Evolutionary conservation across 2,113 vertebrate genomes (phyloP).

Genomic region (Engystomops pustulosus): DNA sequence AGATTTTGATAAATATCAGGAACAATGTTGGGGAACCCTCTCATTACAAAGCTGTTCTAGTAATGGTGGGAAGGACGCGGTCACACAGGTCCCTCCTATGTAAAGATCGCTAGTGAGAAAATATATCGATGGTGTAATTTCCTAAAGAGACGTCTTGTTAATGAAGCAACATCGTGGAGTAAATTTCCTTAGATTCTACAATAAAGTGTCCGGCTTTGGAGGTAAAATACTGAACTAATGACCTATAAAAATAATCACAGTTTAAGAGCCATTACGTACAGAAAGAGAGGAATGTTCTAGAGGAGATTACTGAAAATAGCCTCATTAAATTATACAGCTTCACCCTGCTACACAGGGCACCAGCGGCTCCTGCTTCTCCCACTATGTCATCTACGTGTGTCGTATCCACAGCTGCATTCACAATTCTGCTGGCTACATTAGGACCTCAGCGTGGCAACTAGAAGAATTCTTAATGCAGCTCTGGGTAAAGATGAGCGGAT

Average conservation of each 20-base stretch:
- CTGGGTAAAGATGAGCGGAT: no score
- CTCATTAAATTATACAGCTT: slow-evolving; percentile 37
- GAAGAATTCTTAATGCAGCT: slow-evolving; percentile 4
- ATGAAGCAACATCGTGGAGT: neutral
- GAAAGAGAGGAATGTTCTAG: neutral
- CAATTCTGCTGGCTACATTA: neutral
- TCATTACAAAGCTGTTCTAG: neutral
- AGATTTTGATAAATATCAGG: no score
- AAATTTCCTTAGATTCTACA: slow-evolving; percentile 10
- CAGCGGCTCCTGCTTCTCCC: neutral
- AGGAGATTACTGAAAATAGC: slow-evolving; percentile 8
- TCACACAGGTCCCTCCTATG: neutral
- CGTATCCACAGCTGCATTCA: slow-evolving; percentile 1
- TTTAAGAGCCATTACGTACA: slow-evolving; percentile 35
- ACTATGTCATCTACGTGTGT: no score
- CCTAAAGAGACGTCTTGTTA: neutral
- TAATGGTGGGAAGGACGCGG: neutral
- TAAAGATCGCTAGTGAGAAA: no score
- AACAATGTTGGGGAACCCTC: neutral
- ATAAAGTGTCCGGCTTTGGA: neutral
- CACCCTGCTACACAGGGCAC: neutral
- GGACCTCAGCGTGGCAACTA: neutral
- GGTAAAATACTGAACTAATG: slow-evolving; percentile 47
- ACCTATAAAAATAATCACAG: slow-evolving; percentile 34
- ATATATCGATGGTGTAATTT: no score